A percentile compares a stretch with the other conserved stretches of the same genome.
These are phyloP conservation scores for Microtus pennsylvanicus DNA, from an alignment of 2,113 vertebrate genomes.

Conservation along the genomic window DNA sequence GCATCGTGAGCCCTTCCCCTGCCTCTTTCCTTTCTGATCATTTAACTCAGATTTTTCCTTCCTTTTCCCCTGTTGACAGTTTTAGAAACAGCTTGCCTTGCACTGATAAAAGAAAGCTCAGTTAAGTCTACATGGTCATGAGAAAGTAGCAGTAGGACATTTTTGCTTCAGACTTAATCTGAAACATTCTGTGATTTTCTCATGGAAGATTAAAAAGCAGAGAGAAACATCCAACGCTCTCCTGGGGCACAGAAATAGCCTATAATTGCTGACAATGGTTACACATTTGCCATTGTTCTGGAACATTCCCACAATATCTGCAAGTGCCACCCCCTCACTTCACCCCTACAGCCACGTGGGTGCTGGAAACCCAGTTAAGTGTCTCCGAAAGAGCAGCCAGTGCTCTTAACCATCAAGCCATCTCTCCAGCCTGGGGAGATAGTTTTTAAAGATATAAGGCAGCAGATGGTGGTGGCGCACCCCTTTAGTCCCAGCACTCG, in stretches of 20 bases:
- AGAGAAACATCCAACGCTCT: not conserved
- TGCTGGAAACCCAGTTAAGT: not conserved
- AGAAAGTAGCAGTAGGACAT: not conserved
- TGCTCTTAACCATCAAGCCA: not conserved
- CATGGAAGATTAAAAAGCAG: not conserved
- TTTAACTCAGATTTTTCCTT: not conserved
- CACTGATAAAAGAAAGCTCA: not conserved
- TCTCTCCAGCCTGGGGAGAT: not conserved
- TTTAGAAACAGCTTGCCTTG: not conserved
- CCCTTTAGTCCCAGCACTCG: not conserved
- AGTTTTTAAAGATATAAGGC: not conserved
- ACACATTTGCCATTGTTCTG: not conserved
- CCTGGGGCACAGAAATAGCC: not conserved
- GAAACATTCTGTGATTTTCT: not conserved
- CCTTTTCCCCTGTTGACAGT: too few relatives aligned
- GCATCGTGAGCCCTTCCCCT: accelerated
- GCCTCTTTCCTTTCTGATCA: not conserved
- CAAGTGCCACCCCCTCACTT: not conserved
- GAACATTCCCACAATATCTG: not conserved
- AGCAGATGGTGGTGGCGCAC: not conserved
- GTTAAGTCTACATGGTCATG: not conserved
- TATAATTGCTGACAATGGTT: not conserved
- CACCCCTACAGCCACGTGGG: not conserved
- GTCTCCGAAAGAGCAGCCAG: not conserved
- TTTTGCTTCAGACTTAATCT: not conserved